These are phyloP conservation scores for Drosophila nikananu DNA, from an alignment of 1,140 invertebrate species.

Conservation along the genomic window DNA sequence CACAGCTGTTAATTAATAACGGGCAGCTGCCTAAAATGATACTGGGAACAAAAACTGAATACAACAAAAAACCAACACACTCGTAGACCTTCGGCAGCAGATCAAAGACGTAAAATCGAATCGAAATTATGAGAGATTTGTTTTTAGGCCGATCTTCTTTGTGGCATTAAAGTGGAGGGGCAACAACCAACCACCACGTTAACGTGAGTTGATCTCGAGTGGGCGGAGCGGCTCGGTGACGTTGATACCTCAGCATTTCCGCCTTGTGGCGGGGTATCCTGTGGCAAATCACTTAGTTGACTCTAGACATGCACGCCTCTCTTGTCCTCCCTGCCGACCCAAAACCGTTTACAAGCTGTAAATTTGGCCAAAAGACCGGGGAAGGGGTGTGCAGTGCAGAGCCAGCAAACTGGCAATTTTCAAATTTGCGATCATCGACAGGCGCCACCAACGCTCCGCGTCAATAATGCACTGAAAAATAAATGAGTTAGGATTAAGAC, in stretches of 20 bases:
- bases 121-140: slow-evolving; percentile 43
- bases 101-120: slow-evolving; percentile 44
- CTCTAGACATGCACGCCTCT: slow-evolving; percentile 67
- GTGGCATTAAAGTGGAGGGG: slow-evolving; percentile 20
- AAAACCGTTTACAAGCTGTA: slow-evolving; percentile 48
- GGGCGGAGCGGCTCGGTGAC: slow-evolving; percentile 31
- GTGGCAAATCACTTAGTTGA: slow-evolving; percentile 77
- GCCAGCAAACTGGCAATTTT: slow-evolving; percentile 67
- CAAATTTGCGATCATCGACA: slow-evolving; percentile 70
- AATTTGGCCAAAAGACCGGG: slow-evolving; percentile 25
- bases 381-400: slow-evolving; percentile 19
- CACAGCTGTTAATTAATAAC: slow-evolving; percentile 83
- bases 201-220: slow-evolving; percentile 29
- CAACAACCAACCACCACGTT: neutral
- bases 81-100: slow-evolving; percentile 44
- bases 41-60: slow-evolving; percentile 22
- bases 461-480: slow-evolving; percentile 24
- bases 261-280: slow-evolving; percentile 31
- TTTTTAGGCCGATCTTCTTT: slow-evolving; percentile 35
- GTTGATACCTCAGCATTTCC: slow-evolving; percentile 39
- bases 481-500: no score
- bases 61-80: neutral
- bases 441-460: slow-evolving; percentile 72
- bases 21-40: slow-evolving; percentile 52
- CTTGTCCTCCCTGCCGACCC: slow-evolving; percentile 4